phyloP scores from a whole-genome alignment of 2,797 vertebrate genomes.

The Myotis pilosus region DNA sequence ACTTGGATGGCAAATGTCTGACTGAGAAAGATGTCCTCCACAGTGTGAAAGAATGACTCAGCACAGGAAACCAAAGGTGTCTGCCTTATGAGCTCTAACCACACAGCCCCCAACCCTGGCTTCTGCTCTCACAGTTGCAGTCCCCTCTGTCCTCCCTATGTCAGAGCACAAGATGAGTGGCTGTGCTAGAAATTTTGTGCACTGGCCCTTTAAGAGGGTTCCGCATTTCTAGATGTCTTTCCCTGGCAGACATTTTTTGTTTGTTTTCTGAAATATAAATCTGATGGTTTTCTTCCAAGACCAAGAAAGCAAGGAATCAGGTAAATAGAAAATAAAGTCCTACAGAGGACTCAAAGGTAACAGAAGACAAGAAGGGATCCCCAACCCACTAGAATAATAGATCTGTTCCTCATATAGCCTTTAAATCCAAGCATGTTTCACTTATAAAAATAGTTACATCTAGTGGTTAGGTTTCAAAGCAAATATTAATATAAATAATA shows the following conservation, averaged over 20 bases:
- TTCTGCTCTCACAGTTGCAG: no score
- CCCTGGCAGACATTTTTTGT: not conserved
- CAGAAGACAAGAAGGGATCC: not conserved
- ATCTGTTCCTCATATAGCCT: not conserved
- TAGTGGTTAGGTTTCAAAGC: not conserved
- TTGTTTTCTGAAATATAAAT: not conserved
- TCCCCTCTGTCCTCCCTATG: no score
- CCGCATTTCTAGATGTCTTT: no score
- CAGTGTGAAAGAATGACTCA: no score
- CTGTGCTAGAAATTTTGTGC: no score
- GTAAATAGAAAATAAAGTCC: not conserved
- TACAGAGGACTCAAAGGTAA: not conserved
- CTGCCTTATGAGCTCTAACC: no score
- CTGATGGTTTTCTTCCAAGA: not conserved
- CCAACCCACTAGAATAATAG: not conserved
- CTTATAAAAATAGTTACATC: not conserved
- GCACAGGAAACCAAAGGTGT: no score
- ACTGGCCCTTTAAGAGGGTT: no score
- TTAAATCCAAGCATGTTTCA: not conserved
- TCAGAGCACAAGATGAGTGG: no score
- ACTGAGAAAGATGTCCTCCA: no score
- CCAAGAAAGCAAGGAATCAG: not conserved
- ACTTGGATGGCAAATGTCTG: no score
- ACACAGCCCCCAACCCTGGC: no score
- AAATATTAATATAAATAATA: not conserved